Percentiles rank a stretch among this genome's conserved stretches.
Conservation (phyloP, 2,888 invertebrate genomes). For the Drosophila paracracens region DNA sequence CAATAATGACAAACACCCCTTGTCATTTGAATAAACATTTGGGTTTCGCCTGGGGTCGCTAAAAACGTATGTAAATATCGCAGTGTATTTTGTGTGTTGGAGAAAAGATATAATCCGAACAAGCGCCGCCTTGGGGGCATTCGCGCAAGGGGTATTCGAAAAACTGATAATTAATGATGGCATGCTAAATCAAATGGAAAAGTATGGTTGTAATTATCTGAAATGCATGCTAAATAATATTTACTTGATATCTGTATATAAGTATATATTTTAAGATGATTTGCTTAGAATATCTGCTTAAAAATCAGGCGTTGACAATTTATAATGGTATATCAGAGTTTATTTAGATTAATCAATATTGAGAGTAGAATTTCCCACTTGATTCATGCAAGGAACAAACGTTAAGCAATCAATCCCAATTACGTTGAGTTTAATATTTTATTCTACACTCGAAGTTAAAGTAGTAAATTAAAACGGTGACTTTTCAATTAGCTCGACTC, state of each 20-base stretch:
- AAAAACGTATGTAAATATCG: constrained; percentile 72
- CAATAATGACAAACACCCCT: constrained; percentile 29
- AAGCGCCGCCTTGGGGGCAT: constrained; percentile 35
- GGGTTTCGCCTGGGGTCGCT: constrained; percentile 52
- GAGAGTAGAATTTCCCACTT: not conserved
- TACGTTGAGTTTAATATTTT: not conserved
- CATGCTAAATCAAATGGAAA: not conserved
- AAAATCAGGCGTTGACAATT: not conserved
- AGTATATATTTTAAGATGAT: not conserved
- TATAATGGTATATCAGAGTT: no score
- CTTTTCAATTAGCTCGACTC: not conserved
- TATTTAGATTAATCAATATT: no score
- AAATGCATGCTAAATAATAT: not conserved
- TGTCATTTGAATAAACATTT: constrained; percentile 72
- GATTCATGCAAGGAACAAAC: not conserved
- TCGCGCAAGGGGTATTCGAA: constrained; percentile 11
- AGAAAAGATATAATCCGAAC: constrained; percentile 12
- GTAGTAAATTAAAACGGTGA: not conserved
- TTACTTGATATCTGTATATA: not conserved
- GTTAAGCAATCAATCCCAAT: not conserved
- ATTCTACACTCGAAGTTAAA: not conserved
- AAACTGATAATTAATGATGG: not conserved
- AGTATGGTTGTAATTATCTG: not conserved
- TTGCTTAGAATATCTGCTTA: not conserved
- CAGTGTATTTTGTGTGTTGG: constrained; percentile 2